Conservation (phyloP, 2,797 vertebrate genomes). For the Clarias pachynema region DNA sequence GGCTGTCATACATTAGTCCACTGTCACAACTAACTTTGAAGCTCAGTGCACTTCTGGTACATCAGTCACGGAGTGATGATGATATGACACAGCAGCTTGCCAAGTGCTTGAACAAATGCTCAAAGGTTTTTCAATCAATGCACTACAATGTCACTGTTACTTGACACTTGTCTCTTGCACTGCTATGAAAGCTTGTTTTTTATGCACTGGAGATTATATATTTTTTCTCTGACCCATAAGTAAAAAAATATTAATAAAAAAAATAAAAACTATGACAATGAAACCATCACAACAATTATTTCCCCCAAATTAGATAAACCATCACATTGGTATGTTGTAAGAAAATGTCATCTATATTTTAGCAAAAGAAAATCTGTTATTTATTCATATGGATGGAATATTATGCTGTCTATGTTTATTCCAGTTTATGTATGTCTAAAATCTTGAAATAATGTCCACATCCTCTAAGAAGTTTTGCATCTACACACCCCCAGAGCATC, state of each 20-base stretch:
- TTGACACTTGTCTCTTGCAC: neutral
- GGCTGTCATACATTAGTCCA: slow-evolving; percentile 6
- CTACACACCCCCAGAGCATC: neutral
- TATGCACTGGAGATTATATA: neutral
- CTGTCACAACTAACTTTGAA: slow-evolving; percentile 16
- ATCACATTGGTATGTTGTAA: neutral
- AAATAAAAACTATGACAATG: neutral
- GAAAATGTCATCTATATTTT: neutral
- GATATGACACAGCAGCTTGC: slow-evolving; percentile 8
- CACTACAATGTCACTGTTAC: neutral
- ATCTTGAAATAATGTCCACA: neutral
- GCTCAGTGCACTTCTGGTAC: neutral
- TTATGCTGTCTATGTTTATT: neutral
- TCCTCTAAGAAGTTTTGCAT: neutral
- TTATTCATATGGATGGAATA: neutral
- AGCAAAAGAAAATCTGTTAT: neutral
- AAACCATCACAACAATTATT: neutral
- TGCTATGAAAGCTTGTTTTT: neutral
- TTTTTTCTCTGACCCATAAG: neutral
- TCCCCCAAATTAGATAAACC: neutral
- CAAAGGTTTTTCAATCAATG: neutral
- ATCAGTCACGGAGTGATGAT: slow-evolving; percentile 9
- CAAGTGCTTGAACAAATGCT: neutral
- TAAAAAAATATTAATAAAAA: neutral
- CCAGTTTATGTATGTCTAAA: neutral